A percentile compares a stretch with the other conserved stretches of the same genome.
phyloP scores from a whole-genome alignment of 2,113 vertebrate genomes.

The Motacilla alba region DNA sequence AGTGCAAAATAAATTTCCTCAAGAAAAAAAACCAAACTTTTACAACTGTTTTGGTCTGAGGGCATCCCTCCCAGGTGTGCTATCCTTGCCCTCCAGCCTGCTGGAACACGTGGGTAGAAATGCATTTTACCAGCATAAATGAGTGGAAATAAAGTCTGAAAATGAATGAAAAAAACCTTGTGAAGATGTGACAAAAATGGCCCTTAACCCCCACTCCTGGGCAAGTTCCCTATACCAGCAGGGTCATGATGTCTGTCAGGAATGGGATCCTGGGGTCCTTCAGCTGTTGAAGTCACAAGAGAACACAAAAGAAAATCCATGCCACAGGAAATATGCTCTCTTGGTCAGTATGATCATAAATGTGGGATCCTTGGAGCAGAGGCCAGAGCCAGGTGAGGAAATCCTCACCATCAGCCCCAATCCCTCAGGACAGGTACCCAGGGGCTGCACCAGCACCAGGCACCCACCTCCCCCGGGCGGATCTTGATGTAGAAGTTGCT shows the following conservation, averaged over 20 bases:
- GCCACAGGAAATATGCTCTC: background rate
- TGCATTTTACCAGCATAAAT: background rate
- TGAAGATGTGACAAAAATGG: background rate
- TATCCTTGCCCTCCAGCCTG: background rate
- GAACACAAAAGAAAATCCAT: background rate
- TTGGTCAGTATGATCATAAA: background rate
- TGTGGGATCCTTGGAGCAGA: background rate
- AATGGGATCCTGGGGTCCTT: background rate
- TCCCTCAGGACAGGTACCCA: background rate
- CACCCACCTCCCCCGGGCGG: constrained; percentile 91
- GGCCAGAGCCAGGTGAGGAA: background rate
- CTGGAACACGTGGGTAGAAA: background rate
- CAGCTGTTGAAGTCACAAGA: background rate
- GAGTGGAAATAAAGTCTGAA: background rate
- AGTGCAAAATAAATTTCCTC: background rate
- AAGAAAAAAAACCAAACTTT: background rate
- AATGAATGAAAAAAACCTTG: background rate
- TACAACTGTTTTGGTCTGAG: background rate
- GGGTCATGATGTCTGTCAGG: fast-evolving
- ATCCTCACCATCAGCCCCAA: background rate
- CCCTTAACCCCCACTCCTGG: background rate
- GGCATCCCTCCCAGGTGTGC: background rate
- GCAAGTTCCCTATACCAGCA: fast-evolving
- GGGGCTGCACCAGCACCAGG: fast-evolving
- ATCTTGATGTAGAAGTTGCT: constrained; percentile 99